Evolutionary conservation across 2,113 vertebrate genomes (phyloP), one percentile per base, ranked within the genome.

Genomic region (Osmerus eperlanus): DNA sequence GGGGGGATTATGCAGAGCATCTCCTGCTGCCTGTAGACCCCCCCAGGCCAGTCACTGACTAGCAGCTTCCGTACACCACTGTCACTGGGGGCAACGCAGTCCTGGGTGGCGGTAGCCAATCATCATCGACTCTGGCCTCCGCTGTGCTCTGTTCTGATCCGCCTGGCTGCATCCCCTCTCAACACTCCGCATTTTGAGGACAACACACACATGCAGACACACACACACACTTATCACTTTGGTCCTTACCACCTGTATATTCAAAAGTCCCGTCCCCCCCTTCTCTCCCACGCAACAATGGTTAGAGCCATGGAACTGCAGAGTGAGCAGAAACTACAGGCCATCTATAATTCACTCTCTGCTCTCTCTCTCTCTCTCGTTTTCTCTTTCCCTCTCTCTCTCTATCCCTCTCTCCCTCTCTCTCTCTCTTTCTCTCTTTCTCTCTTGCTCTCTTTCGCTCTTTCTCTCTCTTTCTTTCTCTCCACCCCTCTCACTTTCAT

Each of bases 151-250:
- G 41, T 12, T 47, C 41, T 47, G 41, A 47, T 47, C 41, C 9
- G 41, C 41, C 41, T 47, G 41, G 9, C 41, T 47, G 41, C 41
- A 47, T 12, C 41, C 41, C 41, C 41, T 47, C 41, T 36, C 32
- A 36, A 36, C 32, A 36, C 5, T 5, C 4, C 32, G 32, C 32
- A 36, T 36, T 36, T 36, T 36, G 32, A 36, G 32, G 32, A 36
- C 32, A 6, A 47, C 41, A 47, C 41, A 47, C 41, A 47, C 41
- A 16, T 36, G 32, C 32, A 36, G 66, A 78, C 41, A 16, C 70
- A 78, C 80, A 78, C 80, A 75, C 81, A 78, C 41, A 76, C 76
- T 60, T 72, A 59, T 73, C 67, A 64, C 72, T 58, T 53, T 73
- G 67, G 72, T 70, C 65, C 67, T 77, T 70, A 78, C 68, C 74